These are phyloP conservation scores for Agrilus mali DNA, from an alignment of 2,888 invertebrate species.

Conservation along the genomic window DNA sequence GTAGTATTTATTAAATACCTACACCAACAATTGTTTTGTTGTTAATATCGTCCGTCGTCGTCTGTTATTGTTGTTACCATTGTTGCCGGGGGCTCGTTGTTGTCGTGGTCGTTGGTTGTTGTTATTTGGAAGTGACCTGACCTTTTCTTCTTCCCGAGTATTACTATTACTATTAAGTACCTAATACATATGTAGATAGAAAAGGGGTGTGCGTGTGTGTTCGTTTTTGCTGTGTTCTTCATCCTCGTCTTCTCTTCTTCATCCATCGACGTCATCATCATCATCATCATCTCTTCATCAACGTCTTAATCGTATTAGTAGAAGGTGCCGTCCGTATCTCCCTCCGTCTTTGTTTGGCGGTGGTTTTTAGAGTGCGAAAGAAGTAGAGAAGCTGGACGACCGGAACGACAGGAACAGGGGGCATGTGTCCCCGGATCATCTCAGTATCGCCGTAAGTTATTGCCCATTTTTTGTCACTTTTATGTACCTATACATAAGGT, in stretches of 20 bases:
- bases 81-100: slow-evolving; percentile 6
- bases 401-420: slow-evolving; percentile 33
- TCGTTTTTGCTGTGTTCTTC: no score
- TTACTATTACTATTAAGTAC: no score
- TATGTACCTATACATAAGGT: slow-evolving; percentile 6
- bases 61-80: slow-evolving; percentile 6
- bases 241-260: no score
- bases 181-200: no score
- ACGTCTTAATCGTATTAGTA: no score
- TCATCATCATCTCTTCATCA: no score
- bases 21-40: no score
- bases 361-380: slow-evolving; percentile 6
- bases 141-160: slow-evolving; percentile 11
- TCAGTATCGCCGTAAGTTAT: slow-evolving; percentile 30
- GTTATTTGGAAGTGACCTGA: neutral
- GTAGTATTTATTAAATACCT: slow-evolving; percentile 12
- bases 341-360: no score
- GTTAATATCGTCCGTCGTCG: no score
- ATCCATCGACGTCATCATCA: no score
- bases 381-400: slow-evolving; percentile 34
- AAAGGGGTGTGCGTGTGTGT: no score
- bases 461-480: slow-evolving; percentile 8
- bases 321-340: no score
- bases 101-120: slow-evolving; percentile 1
- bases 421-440: slow-evolving; percentile 33